Percentiles rank a stretch among this genome's conserved stretches.
These are phyloP conservation scores for Boloria euphrosyne DNA, from an alignment of 2,888 invertebrate species.

Conservation along the genomic window DNA sequence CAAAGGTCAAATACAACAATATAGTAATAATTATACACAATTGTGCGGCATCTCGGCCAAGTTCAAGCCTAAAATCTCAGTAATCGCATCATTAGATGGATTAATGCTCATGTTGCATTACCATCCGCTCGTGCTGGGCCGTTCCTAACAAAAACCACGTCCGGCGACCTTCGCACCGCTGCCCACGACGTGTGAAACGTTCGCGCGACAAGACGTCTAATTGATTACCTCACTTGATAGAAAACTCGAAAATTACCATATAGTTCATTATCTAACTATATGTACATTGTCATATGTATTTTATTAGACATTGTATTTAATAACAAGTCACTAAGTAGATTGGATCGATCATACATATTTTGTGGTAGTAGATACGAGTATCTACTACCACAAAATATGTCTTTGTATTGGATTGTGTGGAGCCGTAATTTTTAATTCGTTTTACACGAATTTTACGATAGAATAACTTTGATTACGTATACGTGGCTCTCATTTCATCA, in stretches of 20 bases:
- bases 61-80: conserved; percentile 61
- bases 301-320: too few relatives aligned
- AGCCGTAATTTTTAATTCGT: too few relatives aligned
- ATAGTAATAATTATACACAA: conserved; percentile 44
- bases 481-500: too few relatives aligned
- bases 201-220: conserved; percentile 35
- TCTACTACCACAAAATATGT: too few relatives aligned
- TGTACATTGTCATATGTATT: not conserved
- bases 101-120: conserved; percentile 43
- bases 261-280: not conserved
- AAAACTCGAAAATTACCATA: conserved; percentile 32
- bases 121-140: conserved; percentile 27
- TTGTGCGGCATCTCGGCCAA: conserved; percentile 55
- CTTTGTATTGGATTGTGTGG: too few relatives aligned
- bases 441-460: too few relatives aligned
- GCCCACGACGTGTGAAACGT: conserved; percentile 52
- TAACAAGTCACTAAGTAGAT: too few relatives aligned
- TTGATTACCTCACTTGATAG: conserved; percentile 40
- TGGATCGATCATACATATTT: too few relatives aligned
- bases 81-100: conserved; percentile 53
- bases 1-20: conserved; percentile 45
- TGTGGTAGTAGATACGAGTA: too few relatives aligned
- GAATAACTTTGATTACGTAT: too few relatives aligned
- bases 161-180: conserved; percentile 60
- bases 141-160: conserved; percentile 62